Evolutionary conservation across 92 coral and sea anemone species (phyloP).

Genomic region (Isaurus tuberculatus): DNA sequence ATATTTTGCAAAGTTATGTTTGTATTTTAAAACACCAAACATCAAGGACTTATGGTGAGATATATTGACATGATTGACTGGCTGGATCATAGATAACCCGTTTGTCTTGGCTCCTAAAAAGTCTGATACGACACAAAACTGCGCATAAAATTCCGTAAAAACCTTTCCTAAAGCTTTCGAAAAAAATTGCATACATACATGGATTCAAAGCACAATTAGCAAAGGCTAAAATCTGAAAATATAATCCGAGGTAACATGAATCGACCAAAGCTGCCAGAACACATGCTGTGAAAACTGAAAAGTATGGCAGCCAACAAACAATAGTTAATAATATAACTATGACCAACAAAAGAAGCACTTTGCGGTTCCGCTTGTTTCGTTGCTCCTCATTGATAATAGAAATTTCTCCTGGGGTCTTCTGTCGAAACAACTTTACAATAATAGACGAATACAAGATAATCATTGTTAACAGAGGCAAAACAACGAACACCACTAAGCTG

Average conservation of each 20-base stretch:
- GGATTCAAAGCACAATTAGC: slow-evolving; percentile 8
- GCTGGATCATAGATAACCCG: no score
- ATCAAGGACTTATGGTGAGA: no score
- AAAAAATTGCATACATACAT: not conserved
- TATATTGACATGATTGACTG: no score
- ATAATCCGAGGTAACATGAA: not conserved
- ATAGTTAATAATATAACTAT: slow-evolving; percentile 49
- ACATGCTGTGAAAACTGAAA: not conserved
- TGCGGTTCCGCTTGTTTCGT: slow-evolving; percentile 11
- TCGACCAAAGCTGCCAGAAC: not conserved
- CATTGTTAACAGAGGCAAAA: slow-evolving; percentile 46
- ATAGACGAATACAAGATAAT: slow-evolving; percentile 62
- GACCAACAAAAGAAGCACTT: slow-evolving; percentile 53
- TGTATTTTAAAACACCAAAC: no score
- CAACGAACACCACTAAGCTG: slow-evolving; percentile 42
- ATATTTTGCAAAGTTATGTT: no score
- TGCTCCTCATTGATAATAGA: slow-evolving; percentile 56
- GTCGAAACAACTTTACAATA: slow-evolving; percentile 59
- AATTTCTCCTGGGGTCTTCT: slow-evolving; percentile 63
- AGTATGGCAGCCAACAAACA: slow-evolving; percentile 62
- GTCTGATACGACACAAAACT: not conserved
- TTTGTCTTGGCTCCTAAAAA: no score
- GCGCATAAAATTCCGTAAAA: not conserved
- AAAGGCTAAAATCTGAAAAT: not conserved
- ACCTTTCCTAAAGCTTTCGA: not conserved